Evolutionary conservation across 2,888 invertebrate genomes (phyloP).

Genomic region (Chrysolina americana): DNA sequence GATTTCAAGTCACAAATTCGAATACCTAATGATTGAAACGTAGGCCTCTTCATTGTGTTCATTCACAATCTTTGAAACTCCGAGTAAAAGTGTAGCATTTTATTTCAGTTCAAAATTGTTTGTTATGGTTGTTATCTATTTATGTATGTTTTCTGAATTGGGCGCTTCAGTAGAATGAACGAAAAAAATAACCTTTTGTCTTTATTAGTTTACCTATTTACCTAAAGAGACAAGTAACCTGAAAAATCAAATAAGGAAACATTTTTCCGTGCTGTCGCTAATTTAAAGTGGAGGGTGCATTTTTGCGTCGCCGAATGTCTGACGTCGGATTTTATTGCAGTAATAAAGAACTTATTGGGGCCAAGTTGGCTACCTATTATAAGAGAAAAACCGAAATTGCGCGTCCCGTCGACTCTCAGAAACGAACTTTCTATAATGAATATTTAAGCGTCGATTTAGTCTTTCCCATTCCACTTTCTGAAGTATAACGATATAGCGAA

Average conservation of each 20-base stretch:
- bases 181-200: neutral
- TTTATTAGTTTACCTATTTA: neutral
- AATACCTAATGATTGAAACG: no score
- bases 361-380: slow-evolving; percentile 36
- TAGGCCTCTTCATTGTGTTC: no score
- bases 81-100: no score
- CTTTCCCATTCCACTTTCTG: slow-evolving; percentile 23
- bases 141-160: no score
- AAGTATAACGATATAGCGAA: slow-evolving; percentile 30
- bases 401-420: slow-evolving; percentile 12
- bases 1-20: no score
- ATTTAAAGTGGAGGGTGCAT: neutral
- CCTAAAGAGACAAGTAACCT: neutral
- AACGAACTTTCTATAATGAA: slow-evolving; percentile 42
- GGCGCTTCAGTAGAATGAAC: no score
- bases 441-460: slow-evolving; percentile 40
- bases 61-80: no score
- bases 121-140: no score
- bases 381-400: slow-evolving; percentile 33
- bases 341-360: slow-evolving; percentile 34
- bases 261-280: slow-evolving; percentile 3
- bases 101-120: no score
- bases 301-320: slow-evolving; percentile 25
- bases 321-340: slow-evolving; percentile 29
- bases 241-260: neutral